These are phyloP conservation scores for Drosophila ercepeae DNA, from an alignment of 1,140 invertebrate species.

Conservation along the genomic window DNA sequence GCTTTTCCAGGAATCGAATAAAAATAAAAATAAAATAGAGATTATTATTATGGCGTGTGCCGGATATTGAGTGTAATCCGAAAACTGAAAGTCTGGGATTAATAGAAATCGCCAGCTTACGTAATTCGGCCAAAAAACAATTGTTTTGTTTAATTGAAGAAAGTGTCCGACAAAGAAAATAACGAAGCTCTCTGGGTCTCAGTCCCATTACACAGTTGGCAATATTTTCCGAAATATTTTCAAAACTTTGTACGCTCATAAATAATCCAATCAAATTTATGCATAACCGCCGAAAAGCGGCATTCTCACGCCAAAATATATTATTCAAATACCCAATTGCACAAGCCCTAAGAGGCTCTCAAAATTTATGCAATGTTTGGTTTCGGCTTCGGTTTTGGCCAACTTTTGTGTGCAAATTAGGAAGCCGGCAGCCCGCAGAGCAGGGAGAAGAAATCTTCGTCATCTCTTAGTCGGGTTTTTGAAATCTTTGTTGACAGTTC, in stretches of 20 bases:
- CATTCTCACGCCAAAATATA: conserved; percentile 66
- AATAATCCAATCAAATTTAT: conserved; percentile 33
- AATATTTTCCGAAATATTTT: conserved; percentile 36
- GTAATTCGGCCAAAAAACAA: conserved; percentile 16
- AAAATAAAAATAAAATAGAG: too few species aligned
- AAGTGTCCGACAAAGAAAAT: conserved; percentile 17
- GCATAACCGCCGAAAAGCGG: conserved; percentile 40
- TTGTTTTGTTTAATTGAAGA: conserved; percentile 44
- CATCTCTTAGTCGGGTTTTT: conserved; percentile 54
- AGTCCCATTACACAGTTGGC: conserved; percentile 19
- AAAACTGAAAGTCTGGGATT: conserved; percentile 34
- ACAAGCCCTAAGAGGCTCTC: conserved; percentile 35
- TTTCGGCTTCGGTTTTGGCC: conserved; percentile 42
- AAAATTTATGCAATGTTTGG: conserved; percentile 42
- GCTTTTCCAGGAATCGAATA: conserved; percentile 15
- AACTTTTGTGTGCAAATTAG: conserved; percentile 58
- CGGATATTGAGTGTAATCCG: conserved; percentile 38
- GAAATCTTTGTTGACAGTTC: conserved; percentile 62
- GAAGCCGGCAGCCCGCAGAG: conserved; percentile 14
- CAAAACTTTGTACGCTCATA: conserved; percentile 26
- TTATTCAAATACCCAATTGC: conserved; percentile 74
- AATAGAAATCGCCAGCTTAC: conserved; percentile 15
- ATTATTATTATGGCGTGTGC: conserved; percentile 18
- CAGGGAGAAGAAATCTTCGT: conserved; percentile 14
- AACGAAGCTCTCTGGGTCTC: conserved; percentile 10